Evolutionary conservation across 2,797 vertebrate species (phyloP), one percentile per base, ranked within the genome.

Genomic region (Aldrovandia affinis): DNA sequence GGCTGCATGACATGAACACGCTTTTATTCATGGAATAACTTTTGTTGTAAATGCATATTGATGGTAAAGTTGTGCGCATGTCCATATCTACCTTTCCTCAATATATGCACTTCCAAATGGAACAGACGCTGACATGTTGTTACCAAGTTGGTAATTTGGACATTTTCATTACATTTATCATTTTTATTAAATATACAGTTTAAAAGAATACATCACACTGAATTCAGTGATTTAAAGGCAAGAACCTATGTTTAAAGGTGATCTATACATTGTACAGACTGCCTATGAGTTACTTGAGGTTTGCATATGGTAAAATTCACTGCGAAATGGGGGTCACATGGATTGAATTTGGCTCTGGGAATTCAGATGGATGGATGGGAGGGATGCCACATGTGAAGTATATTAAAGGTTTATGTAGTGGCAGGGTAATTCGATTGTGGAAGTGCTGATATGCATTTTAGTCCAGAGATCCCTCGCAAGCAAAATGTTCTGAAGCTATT

Each of bases 11-110:
- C 5, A 7, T 57, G 55, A 15, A 20, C 2, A 20, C 18, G 18
- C 55, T 15, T 20, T 57, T 57, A 3, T 57, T 57, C 55, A 14
- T 57, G 55, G 55, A 3, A 14, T 57, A 14, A 57, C 55, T 2
- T 57, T 75, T 54, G 25, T 50, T 12, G 20, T 33, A 15, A 50
- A 30, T 79, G 47, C 33, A 28, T 44, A 52, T 75, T 75, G 5
- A 9, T 78, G 75, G 42, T 78, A 8, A 52, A 30, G 9, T 54
- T 79, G 77, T 28, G 77, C 28, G 28, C 28, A 52, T 79, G 77
- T 54, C 36, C 9, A 47, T 44, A 15, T 54, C 77, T 14, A 54
- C 50, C 77, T 79, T 79, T 79, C 77, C 77, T 79, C 77, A 79
- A 54, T 79, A 77, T 77, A 30, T 79, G n/a, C 28, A 4, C 0